Base-by-base conservation (phyloP, 2,113 vertebrate genomes). In the Oreotrochilus melanogaster region DNA sequence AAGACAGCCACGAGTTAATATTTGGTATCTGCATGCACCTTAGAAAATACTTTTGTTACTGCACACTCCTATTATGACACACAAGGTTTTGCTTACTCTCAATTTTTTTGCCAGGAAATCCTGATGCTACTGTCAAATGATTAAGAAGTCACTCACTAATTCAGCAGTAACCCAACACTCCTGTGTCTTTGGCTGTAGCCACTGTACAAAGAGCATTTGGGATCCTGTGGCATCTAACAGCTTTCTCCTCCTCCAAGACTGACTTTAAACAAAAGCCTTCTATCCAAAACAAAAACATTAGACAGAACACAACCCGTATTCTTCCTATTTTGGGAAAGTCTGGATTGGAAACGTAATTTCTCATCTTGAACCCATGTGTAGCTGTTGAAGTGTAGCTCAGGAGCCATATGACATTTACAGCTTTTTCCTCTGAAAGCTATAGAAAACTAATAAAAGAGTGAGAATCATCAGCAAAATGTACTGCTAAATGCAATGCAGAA, bases 341-440 rank as follows among this genome's bases (percentile, higher is more conserved):
- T 94, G 93, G 64, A 88, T 48, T 76, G 43, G 72, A 80, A 93
- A 74, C 5, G 10, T 61, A 31, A 86, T 71, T 88, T 84, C 35
- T 95, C 90, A 90, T 93, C 92, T 96, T 96, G 92, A 96, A 50
- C 30, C 67, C 89, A 92, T 81, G 85, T 92, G 84, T 79, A 89
- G 54, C 37, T 87, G 37, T 54, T 82, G 27, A 79, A 86, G 75
- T 0, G 18, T 79, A 86, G 78, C 56, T 88, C 92, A 94, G 93
- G 51, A 96, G 81, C 60, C 84, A 76, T n/a, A n/a, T n/a, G 31
- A 95, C 74, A 86, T 88, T 79, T 91, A 70, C 28, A 88, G 37
- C 30, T 93, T 80, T 94, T 85, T 88, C 71, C 48, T 76, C 3
- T 78, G 56, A 93, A 93, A 5, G 10, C 56, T 61, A 86, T 2